These are phyloP conservation scores for Drosophila littoralis DNA, from an alignment of 1,140 invertebrate species.

Conservation along the genomic window DNA sequence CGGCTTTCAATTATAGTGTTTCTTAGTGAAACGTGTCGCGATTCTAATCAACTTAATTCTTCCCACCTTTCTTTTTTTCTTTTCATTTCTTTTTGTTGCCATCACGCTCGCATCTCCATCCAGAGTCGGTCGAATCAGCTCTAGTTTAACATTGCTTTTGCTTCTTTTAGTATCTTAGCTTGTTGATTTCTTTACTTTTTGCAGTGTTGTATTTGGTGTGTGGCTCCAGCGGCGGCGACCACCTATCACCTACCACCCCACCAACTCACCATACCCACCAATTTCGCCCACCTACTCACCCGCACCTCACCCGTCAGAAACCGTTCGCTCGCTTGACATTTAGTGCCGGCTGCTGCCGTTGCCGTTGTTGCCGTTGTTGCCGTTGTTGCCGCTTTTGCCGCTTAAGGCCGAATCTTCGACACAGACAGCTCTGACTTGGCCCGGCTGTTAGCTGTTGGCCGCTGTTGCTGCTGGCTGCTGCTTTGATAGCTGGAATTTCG, in stretches of 20 bases:
- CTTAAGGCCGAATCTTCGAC: conserved; percentile 39
- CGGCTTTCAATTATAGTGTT: neutral
- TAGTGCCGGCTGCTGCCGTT: conserved; percentile 60
- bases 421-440: conserved; percentile 35
- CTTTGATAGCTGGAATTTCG: conserved; percentile 63
- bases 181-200: conserved; percentile 38
- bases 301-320: conserved; percentile 30
- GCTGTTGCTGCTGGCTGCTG: conserved; percentile 32
- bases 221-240: conserved; percentile 1
- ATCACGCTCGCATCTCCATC: conserved; percentile 30
- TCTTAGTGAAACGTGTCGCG: neutral
- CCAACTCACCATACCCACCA: neutral
- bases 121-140: conserved; percentile 10
- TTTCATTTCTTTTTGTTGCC: neutral
- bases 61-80: neutral
- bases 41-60: conserved; percentile 7
- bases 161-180: conserved; percentile 37
- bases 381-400: conserved; percentile 7
- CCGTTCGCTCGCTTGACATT: conserved; percentile 69
- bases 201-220: conserved; percentile 27
- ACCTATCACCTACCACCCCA: conserved; percentile 9
- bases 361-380: too few species aligned
- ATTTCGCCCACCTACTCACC: neutral
- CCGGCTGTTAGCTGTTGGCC: conserved; percentile 39
- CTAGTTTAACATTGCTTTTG: conserved; percentile 27